These are phyloP conservation scores for Athalia rosae DNA, from an alignment of 2,888 invertebrate species.

Conservation along the genomic window DNA sequence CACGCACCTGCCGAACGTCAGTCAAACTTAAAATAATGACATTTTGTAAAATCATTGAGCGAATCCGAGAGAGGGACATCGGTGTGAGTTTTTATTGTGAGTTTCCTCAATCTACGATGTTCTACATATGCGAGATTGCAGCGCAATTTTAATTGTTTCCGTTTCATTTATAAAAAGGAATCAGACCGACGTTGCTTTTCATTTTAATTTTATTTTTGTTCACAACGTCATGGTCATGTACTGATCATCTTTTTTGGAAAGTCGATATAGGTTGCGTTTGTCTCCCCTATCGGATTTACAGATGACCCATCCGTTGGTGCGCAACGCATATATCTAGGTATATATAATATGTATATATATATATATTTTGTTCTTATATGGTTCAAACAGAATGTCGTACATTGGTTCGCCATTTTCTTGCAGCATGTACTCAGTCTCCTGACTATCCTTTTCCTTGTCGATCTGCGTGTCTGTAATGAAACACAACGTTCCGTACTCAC, in stretches of 20 bases:
- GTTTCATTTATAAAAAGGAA: neutral
- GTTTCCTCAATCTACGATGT: too few relatives aligned
- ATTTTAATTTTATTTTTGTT: neutral
- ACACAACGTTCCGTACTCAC: constrained; percentile 55
- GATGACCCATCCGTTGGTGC: constrained; percentile 23
- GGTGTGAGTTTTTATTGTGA: too few relatives aligned
- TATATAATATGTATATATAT: constrained; percentile 21
- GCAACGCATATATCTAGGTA: constrained; percentile 11
- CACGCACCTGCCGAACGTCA: constrained; percentile 27
- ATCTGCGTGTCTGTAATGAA: constrained; percentile 68
- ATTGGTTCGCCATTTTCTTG: constrained; percentile 68
- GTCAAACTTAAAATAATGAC: constrained; percentile 16
- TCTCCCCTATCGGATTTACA: constrained; percentile 8
- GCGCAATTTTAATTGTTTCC: neutral
- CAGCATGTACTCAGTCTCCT: constrained; percentile 68
- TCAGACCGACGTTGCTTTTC: too few relatives aligned
- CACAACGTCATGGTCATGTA: too few relatives aligned
- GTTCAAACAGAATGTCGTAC: constrained; percentile 63
- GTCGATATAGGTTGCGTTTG: neutral
- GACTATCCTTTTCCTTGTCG: constrained; percentile 71
- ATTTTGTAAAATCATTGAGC: constrained; percentile 2
- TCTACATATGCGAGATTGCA: neutral
- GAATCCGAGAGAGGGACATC: too few relatives aligned
- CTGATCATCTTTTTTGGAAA: neutral
- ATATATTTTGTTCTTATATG: constrained; percentile 16